Conservation (phyloP, 2,888 invertebrate genomes). For the Steromphala cineraria region DNA sequence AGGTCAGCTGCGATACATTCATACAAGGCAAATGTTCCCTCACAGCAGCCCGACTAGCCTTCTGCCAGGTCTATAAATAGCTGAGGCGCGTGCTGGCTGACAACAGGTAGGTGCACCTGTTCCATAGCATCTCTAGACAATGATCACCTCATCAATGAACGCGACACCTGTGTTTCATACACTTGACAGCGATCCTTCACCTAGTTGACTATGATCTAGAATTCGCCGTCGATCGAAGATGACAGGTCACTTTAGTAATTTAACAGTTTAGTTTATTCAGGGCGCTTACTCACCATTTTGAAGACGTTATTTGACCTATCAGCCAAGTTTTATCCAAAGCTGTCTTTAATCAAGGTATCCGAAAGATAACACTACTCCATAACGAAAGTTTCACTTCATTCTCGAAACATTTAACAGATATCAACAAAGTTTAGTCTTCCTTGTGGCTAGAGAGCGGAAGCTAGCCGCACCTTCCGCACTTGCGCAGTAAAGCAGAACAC, state of each 20-base stretch:
- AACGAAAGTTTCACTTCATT: neutral
- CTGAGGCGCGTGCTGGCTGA: too few relatives aligned
- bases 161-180: too few relatives aligned
- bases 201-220: too few relatives aligned
- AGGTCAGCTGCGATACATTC: too few relatives aligned
- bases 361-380: neutral
- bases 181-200: too few relatives aligned
- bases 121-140: too few relatives aligned
- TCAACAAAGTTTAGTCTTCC: slow-evolving; percentile 5
- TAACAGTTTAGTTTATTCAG: neutral
- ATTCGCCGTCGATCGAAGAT: neutral
- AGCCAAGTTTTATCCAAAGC: neutral
- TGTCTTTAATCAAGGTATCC: neutral
- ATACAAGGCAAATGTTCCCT: too few relatives aligned
- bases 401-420: neutral
- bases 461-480: neutral
- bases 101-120: too few relatives aligned
- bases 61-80: too few relatives aligned
- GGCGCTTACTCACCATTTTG: slow-evolving; percentile 7
- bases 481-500: slow-evolving; percentile 14
- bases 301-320: neutral
- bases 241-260: neutral
- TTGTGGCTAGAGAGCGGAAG: neutral
- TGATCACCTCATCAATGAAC: too few relatives aligned
- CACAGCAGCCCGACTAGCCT: too few relatives aligned